These are phyloP conservation scores for Etheostoma nigrum DNA, from an alignment of 2,797 vertebrate species.

Conservation along the genomic window DNA sequence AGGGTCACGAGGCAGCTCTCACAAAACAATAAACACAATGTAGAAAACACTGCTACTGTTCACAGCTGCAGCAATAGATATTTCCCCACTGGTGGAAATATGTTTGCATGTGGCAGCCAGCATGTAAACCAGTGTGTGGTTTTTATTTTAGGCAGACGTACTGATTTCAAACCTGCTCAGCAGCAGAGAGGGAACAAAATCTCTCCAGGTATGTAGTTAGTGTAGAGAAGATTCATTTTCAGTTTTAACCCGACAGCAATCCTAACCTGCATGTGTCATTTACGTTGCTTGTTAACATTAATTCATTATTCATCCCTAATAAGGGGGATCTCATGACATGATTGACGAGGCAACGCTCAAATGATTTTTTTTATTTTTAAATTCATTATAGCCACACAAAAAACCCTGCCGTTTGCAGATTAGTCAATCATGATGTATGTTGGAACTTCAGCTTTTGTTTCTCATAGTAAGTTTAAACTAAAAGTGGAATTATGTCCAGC, in stretches of 20 bases:
- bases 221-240: slow-evolving; percentile 39
- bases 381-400: neutral
- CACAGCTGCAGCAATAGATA: slow-evolving; percentile 41
- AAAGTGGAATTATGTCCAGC: slow-evolving; percentile 22
- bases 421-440: slow-evolving; percentile 34
- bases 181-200: slow-evolving; percentile 67
- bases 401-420: neutral
- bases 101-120: slow-evolving; percentile 58
- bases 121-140: slow-evolving; percentile 78
- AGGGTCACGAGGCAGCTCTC: neutral
- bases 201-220: slow-evolving; percentile 77
- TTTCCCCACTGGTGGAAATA: slow-evolving; percentile 57
- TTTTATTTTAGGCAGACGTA: slow-evolving; percentile 79
- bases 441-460: slow-evolving; percentile 13
- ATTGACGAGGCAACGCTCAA: neutral
- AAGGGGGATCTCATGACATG: slow-evolving; percentile 20
- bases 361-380: neutral
- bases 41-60: slow-evolving; percentile 3
- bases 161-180: slow-evolving; percentile 78
- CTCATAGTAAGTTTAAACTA: neutral
- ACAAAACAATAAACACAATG: neutral
- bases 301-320: slow-evolving; percentile 53
- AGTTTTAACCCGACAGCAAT: slow-evolving; percentile 39
- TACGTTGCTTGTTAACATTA: slow-evolving; percentile 46
- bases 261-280: slow-evolving; percentile 74